phyloP scores from a whole-genome alignment of 2,797 vertebrate species.

The Peromyscus eremicus region DNA sequence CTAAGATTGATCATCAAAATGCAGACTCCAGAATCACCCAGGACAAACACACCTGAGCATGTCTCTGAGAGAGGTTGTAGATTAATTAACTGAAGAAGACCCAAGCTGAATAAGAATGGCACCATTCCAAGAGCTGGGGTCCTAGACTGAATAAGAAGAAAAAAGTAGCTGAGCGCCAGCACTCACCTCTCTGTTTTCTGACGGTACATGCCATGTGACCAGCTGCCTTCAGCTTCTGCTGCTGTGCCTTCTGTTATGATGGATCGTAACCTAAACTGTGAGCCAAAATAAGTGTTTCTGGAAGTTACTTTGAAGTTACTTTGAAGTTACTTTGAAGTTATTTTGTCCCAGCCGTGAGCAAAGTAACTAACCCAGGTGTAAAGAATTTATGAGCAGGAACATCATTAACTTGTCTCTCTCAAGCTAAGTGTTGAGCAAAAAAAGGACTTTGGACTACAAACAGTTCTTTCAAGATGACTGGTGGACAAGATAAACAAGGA shows the following conservation, averaged over 20 bases:
- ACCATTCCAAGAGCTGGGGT: not conserved
- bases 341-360: not conserved
- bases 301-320: not conserved
- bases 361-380: not conserved
- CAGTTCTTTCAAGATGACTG: not conserved
- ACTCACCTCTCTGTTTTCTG: not conserved
- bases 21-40: not conserved
- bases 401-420: constrained; percentile 34
- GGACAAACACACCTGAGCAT: not conserved
- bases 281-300: not conserved
- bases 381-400: constrained; percentile 24
- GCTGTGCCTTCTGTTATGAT: not conserved
- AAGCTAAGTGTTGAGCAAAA: not conserved
- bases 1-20: not conserved
- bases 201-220: too few relatives aligned
- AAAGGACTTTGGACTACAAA: not conserved
- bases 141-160: not conserved
- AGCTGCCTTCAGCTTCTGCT: not conserved
- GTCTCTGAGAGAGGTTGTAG: not conserved
- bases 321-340: not conserved
- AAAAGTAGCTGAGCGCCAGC: not conserved
- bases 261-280: not conserved
- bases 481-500: constrained; percentile 34
- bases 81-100: not conserved
- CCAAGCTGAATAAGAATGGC: not conserved